Evolutionary conservation across 1,140 invertebrate species (phyloP), one percentile per base, ranked within the genome.

Genomic region (Harpegnathos saltator): DNA sequence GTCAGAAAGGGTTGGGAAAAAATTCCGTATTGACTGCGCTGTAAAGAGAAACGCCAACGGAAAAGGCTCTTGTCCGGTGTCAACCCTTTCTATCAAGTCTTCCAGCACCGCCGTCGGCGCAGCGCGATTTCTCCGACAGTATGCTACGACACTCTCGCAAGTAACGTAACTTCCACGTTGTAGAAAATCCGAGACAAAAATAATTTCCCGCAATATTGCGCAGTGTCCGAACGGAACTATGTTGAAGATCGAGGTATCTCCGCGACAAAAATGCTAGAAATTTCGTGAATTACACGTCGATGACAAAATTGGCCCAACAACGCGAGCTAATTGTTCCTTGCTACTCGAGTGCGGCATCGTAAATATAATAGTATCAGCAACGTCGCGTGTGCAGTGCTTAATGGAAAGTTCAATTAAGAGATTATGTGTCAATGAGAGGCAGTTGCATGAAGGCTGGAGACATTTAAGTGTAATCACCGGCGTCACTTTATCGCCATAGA

Each of bases 1-100:
- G n/a, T n/a, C 72, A 69, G 91, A 92, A 93, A 93, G 91, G 92
- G 92, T 92, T 93, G 80, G 87, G 88, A 86, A 92, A 94, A 94
- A 93, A 92, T 93, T 86, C 56, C 85, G 88, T 90, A 90, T 92
- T 92, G 92, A 91, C 83, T 88, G 61, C 78, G 89, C 86, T 91
- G 89, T 93, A 92, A 93, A 9, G 7, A 93, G 7, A 93, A 92
- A 88, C 62, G 73, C 56, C 87, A 74, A 80, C n/a, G 74, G 54
- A 90, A 92, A 91, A 87, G 89, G 84, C 90, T 93, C 84, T 78
- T 78, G 74, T 26, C 82, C 50, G 12, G n/a, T n/a, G 15, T n/a
- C 58, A 82, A 87, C 61, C 62, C 86, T 88, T 88, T 74, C 68
- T 19, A 22, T 65, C 54, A 29, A 19, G 12, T 29, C 15, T 75